Percentiles rank a stretch among this genome's conserved stretches.
Evolutionary conservation across 2,113 vertebrate species (phyloP).

Genomic region (Melanocharis versteri): DNA sequence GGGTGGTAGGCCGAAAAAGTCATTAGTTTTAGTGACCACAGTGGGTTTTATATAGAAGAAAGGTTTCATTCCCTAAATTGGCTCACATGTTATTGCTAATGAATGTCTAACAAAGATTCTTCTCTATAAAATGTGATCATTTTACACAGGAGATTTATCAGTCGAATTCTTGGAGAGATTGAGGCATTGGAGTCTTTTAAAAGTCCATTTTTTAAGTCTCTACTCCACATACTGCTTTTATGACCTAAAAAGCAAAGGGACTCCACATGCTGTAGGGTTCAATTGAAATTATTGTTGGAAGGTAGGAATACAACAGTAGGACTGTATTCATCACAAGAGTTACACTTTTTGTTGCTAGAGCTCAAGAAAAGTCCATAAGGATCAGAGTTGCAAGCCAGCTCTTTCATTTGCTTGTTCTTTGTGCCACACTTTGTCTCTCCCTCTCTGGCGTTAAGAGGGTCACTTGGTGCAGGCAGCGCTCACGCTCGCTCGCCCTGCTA

Average conservation of each 20-base stretch:
- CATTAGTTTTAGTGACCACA: conserved; percentile 67
- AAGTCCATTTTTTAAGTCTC: conserved; percentile 67
- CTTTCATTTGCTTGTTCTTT: conserved; percentile 63
- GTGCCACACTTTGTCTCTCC: conserved; percentile 60
- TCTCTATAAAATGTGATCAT: conserved; percentile 70
- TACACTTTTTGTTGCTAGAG: conserved; percentile 62
- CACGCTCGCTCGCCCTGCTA: neutral
- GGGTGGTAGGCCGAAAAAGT: conserved; percentile 50
- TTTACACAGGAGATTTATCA: conserved; percentile 71
- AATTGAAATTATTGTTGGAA: conserved; percentile 73
- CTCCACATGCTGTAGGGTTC: conserved; percentile 69
- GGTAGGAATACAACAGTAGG: conserved; percentile 69
- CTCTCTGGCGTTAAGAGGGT: conserved; percentile 44
- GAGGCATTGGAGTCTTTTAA: conserved; percentile 70
- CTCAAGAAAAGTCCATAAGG: conserved; percentile 64
- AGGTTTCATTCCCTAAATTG: conserved; percentile 65
- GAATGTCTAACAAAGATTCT: conserved; percentile 69
- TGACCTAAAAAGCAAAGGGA: conserved; percentile 73
- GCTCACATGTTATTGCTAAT: conserved; percentile 66
- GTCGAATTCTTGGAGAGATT: conserved; percentile 63
- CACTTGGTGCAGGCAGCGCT: conserved; percentile 44
- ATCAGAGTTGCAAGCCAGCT: conserved; percentile 64
- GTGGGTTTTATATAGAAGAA: conserved; percentile 61
- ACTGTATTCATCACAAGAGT: conserved; percentile 69
- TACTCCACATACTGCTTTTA: conserved; percentile 67